phyloP scores from a whole-genome alignment of 1,140 invertebrate species.

The Pseudomyrmex cubaensis region DNA sequence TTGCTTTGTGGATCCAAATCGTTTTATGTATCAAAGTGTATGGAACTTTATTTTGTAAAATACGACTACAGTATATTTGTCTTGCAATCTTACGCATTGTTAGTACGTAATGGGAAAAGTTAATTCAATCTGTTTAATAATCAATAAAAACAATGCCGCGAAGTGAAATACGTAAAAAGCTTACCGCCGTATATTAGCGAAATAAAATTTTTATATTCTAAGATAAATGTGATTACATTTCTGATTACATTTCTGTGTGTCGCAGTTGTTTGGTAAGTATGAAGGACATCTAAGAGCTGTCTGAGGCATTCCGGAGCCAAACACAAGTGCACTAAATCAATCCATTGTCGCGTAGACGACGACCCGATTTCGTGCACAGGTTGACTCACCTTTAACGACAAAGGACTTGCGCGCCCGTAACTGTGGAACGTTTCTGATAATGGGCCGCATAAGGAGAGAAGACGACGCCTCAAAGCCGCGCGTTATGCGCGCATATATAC shows the following conservation, averaged over 20 bases:
- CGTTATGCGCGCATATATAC: neutral
- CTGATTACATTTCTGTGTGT: neutral
- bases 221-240: conserved; percentile 26
- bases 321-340: conserved; percentile 80
- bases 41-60: too few relatives aligned
- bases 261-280: neutral
- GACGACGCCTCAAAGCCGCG: conserved; percentile 14
- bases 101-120: too few relatives aligned
- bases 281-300: conserved; percentile 63
- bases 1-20: neutral
- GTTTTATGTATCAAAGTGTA: neutral
- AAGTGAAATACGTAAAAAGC: neutral
- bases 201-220: neutral
- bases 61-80: too few relatives aligned
- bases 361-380: conserved; percentile 75
- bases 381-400: conserved; percentile 78
- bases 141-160: neutral
- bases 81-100: too few relatives aligned
- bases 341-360: conserved; percentile 76
- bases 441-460: conserved; percentile 15
- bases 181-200: neutral
- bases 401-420: conserved; percentile 60
- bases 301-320: conserved; percentile 63
- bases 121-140: too few relatives aligned
- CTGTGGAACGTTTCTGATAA: conserved; percentile 28